phyloP scores from a whole-genome alignment of 1,140 invertebrate genomes.

The Penaeus indicus region DNA sequence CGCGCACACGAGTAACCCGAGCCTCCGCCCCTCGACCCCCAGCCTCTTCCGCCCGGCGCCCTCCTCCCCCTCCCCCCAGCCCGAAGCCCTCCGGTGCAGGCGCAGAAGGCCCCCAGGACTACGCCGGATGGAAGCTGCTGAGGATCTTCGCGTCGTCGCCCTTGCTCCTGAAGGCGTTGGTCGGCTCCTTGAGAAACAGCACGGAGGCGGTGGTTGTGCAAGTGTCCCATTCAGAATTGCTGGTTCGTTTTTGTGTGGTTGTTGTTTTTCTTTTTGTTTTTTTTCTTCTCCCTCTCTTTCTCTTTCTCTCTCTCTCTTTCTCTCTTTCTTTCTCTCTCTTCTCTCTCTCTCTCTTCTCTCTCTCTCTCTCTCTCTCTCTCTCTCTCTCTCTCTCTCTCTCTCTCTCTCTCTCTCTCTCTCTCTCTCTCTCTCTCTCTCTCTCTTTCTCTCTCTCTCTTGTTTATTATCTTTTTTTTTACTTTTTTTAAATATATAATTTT shows the following conservation, averaged over 20 bases:
- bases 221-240: too few species aligned
- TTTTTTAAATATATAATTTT: background rate
- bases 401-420: background rate
- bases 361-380: too few species aligned
- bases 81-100: too few species aligned
- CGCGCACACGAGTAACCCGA: background rate
- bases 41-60: too few species aligned
- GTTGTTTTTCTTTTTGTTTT: background rate
- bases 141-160: too few species aligned
- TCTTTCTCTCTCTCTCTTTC: background rate
- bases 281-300: background rate
- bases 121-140: too few species aligned
- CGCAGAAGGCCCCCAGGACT: too few species aligned
- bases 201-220: background rate
- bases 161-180: too few species aligned
- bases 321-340: background rate
- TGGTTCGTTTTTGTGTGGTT: background rate
- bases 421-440: background rate
- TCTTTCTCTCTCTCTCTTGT: background rate
- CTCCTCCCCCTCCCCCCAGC: too few species aligned
- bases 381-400: too few species aligned
- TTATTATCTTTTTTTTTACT: background rate
- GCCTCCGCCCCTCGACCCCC: too few species aligned
- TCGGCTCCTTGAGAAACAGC: background rate
- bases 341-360: too few species aligned